These are phyloP conservation scores for Mus musculus DNA, from an alignment of 2,113 vertebrate species.

Conservation along the genomic window DNA sequence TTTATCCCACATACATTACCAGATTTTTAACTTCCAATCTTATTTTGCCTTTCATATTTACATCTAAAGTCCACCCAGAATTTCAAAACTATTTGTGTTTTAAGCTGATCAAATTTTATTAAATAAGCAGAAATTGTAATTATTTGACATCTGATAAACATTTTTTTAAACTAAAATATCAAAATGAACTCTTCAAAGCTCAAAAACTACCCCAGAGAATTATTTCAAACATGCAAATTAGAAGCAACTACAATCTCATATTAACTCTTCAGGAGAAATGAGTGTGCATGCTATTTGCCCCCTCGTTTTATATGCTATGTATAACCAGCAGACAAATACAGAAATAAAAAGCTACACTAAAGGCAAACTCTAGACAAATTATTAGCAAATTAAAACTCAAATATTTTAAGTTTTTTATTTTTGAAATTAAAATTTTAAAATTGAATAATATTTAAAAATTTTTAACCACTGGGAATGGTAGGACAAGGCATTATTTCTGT, in stretches of 20 bases:
- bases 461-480: not conserved
- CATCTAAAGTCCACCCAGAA: not conserved
- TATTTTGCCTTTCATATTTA: not conserved
- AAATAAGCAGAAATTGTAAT: not conserved
- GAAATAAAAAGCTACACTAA: too few species aligned
- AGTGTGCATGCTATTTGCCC: not conserved
- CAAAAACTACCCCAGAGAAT: too few species aligned
- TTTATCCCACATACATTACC: not conserved
- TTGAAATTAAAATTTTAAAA: not conserved
- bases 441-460: not conserved
- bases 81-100: not conserved
- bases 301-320: not conserved
- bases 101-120: not conserved
- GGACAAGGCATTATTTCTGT: not conserved
- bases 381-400: not conserved
- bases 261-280: not conserved
- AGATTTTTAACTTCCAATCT: not conserved
- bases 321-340: not conserved
- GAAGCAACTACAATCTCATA: not conserved
- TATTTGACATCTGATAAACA: not conserved
- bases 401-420: not conserved
- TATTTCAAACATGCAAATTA: not conserved
- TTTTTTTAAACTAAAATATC: not conserved
- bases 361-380: not conserved
- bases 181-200: not conserved